Conservation (phyloP, 2,113 vertebrate genomes). For the Xenotilapia longispinis region DNA sequence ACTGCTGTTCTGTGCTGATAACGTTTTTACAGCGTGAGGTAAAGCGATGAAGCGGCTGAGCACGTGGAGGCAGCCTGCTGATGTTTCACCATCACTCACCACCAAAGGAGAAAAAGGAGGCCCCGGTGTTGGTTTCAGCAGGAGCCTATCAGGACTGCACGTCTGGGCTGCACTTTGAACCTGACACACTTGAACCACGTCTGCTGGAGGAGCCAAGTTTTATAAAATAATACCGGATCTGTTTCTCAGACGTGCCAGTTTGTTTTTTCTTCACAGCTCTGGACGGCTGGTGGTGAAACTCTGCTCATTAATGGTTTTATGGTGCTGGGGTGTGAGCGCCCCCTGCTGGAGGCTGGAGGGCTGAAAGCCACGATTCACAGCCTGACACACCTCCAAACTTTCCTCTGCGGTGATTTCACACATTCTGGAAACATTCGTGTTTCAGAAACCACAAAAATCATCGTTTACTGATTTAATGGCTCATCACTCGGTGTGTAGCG, state of each 20-base stretch:
- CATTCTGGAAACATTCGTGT: neutral
- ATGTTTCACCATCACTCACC: neutral
- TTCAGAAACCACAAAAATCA: neutral
- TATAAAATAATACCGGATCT: neutral
- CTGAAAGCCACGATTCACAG: rapidly evolving
- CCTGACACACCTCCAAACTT: neutral
- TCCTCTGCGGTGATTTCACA: neutral
- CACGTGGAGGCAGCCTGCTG: neutral
- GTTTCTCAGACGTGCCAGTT: neutral
- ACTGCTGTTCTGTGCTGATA: rapidly evolving
- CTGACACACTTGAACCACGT: neutral
- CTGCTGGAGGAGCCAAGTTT: neutral
- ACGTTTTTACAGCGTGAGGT: rapidly evolving
- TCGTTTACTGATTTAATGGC: neutral
- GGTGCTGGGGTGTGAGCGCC: neutral
- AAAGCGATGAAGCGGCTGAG: neutral
- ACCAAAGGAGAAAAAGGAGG: neutral
- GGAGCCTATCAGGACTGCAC: rapidly evolving
- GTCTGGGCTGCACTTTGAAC: neutral
- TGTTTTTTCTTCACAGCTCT: neutral
- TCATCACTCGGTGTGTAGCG: neutral
- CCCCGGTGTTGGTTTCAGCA: rapidly evolving
- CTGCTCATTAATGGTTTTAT: rapidly evolving
- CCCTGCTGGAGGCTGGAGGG: neutral
- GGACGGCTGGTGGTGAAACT: neutral